Evolutionary conservation across 2,113 vertebrate genomes (phyloP), one percentile per base, ranked within the genome.

Genomic region (Platycercus adscitus): DNA sequence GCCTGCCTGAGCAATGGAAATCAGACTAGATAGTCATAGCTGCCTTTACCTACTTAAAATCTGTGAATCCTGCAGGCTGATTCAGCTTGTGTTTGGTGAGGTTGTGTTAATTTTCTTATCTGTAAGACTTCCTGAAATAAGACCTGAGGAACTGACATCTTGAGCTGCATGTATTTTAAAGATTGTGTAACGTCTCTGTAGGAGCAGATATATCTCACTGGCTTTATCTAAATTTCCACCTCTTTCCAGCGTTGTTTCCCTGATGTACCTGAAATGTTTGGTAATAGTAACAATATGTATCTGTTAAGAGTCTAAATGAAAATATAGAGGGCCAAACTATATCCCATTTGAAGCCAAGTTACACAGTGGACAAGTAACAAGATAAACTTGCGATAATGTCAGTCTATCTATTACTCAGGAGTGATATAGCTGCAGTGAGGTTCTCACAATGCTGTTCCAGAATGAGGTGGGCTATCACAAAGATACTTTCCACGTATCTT

Each of bases 1-100:
- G 82, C 81, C 69, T 83, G 39, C 81, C 80, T 81, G 43, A 58
- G 71, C 64, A 73, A 77, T 78, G 88, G 89, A 93, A 96, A 94
- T 90, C 72, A 94, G 81, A 75, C 46, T 47, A 41, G 55, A 75
- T 64, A 77, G 77, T 88, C 85, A 64, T 37, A 81, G 55, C 29
- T 80, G 52, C 71, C 75, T 81, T 69, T 43, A 50, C 56, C 72
- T 58, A 23, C 55, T 88, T 44, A 70, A 94, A 95, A 81, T 47
- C 88, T 80, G 68, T 63, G 76, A 93, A 91, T 81, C 35, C 50
- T 71, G 19, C 43, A 65, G 55, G 33, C 44, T 83, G 47, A 73
- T 88, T 50, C 37, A 83, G 47, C 35, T 52, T 2, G 3, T 71
- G 58, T 50, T 88, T 58, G 46, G 20, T 55, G 63, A 94, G 28